Percentiles rank a stretch among this genome's conserved stretches.
phyloP scores from a whole-genome alignment of 2,888 invertebrate species.

The Microchrysa polita region DNA sequence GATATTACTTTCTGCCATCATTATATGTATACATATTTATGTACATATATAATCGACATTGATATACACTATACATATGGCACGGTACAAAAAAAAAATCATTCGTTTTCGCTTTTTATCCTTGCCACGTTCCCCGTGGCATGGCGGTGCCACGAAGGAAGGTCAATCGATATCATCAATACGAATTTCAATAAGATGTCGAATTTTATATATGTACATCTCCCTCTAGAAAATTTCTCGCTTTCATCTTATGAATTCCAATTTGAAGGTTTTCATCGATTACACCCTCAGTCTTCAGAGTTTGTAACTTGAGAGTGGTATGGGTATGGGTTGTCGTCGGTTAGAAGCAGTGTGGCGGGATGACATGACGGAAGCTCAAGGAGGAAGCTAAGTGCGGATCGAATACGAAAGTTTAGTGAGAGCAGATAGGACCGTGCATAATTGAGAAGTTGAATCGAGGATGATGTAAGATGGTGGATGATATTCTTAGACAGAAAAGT shows the following conservation, averaged over 20 bases:
- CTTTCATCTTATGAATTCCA: background rate
- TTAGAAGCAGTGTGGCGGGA: too few species aligned
- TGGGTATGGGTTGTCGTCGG: too few species aligned
- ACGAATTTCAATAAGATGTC: constrained; percentile 24
- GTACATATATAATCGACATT: too few species aligned
- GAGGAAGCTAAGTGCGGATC: background rate
- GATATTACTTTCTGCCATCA: too few species aligned
- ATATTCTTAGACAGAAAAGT: background rate
- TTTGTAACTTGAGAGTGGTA: background rate
- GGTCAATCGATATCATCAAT: constrained; percentile 28
- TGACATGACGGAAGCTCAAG: background rate
- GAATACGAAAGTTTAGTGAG: background rate
- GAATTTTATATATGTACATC: constrained; percentile 23
- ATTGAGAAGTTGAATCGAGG: background rate
- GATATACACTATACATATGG: too few species aligned
- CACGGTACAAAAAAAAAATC: background rate
- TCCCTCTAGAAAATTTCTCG: constrained; percentile 3
- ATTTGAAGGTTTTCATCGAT: constrained; percentile 14
- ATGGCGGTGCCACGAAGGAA: background rate
- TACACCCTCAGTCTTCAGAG: too few species aligned
- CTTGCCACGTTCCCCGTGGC: background rate
- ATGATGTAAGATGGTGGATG: background rate
- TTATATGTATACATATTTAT: too few species aligned
- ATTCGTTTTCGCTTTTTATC: constrained; percentile 15
- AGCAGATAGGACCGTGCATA: constrained; percentile 1